Conservation (phyloP, 2,113 vertebrate species). For the Vombatus ursinus region DNA sequence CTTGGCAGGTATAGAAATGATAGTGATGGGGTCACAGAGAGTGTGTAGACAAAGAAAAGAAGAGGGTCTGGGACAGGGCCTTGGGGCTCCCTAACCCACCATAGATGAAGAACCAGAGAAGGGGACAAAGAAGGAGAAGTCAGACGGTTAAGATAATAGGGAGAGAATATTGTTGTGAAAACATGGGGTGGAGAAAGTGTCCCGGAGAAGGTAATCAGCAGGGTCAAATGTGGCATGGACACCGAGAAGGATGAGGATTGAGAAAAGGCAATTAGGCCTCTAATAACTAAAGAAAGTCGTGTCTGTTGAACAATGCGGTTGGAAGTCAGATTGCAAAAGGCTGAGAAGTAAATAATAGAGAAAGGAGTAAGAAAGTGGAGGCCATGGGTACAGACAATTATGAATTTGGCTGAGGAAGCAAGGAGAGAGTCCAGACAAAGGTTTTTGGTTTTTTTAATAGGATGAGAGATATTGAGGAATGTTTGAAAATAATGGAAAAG, state of each 20-base stretch:
- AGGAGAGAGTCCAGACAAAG: not conserved
- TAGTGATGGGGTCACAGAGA: not conserved
- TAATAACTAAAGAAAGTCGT: not conserved
- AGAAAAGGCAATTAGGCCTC: not conserved
- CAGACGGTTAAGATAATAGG: not conserved
- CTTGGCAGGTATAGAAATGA: not conserved
- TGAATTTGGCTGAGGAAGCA: not conserved
- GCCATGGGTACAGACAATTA: not conserved
- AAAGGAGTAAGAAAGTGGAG: not conserved
- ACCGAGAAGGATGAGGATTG: not conserved
- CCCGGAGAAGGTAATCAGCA: not conserved
- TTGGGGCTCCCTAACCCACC: not conserved
- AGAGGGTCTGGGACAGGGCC: no score
- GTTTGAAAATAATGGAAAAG: not conserved
- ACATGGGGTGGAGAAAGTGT: not conserved
- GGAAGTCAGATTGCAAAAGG: not conserved
- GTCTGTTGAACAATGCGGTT: not conserved
- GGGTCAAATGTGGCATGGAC: not conserved
- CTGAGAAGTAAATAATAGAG: not conserved
- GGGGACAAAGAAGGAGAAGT: not conserved
- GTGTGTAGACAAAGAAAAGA: not conserved
- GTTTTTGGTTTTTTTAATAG: not conserved
- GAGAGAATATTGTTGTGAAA: not conserved
- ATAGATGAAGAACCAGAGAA: not conserved
- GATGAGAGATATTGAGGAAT: not conserved